Conservation (phyloP, 2,797 vertebrate species). For the Pantherophis alleghaniensis region DNA sequence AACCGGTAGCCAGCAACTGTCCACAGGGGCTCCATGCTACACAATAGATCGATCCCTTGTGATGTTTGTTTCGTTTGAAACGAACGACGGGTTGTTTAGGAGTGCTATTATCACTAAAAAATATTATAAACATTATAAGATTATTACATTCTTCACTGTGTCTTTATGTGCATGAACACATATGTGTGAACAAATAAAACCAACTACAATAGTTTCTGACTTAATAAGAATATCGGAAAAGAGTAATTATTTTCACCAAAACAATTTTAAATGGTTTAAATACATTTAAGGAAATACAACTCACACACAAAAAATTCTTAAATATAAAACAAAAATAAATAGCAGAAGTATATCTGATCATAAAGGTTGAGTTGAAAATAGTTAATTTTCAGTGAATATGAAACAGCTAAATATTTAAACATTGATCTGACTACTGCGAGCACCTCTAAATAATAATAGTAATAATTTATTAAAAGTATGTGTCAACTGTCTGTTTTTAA, state of each 20-base stretch:
- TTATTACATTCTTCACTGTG: not conserved
- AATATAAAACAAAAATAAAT: not conserved
- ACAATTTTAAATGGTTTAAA: not conserved
- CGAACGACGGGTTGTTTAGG: constrained; percentile 85
- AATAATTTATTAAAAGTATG: not conserved
- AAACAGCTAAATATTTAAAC: not conserved
- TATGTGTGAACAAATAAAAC: not conserved
- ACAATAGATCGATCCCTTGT: constrained; percentile 98
- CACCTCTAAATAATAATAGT: not conserved
- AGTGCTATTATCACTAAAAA: constrained; percentile 73
- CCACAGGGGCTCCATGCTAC: constrained; percentile 98
- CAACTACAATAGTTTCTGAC: not conserved
- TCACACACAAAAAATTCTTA: not conserved
- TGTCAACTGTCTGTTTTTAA: not conserved
- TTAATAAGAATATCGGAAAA: not conserved
- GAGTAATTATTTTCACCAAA: not conserved
- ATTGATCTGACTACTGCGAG: not conserved
- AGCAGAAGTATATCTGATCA: not conserved
- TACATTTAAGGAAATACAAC: not conserved
- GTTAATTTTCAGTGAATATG: not conserved
- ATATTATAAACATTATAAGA: not conserved
- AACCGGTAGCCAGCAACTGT: constrained; percentile 93
- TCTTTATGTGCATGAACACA: not conserved
- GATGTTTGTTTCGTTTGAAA: constrained; percentile 98
- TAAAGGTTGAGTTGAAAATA: not conserved